Conservation (phyloP, 2,113 vertebrate species). For the Hippotragus niger region DNA sequence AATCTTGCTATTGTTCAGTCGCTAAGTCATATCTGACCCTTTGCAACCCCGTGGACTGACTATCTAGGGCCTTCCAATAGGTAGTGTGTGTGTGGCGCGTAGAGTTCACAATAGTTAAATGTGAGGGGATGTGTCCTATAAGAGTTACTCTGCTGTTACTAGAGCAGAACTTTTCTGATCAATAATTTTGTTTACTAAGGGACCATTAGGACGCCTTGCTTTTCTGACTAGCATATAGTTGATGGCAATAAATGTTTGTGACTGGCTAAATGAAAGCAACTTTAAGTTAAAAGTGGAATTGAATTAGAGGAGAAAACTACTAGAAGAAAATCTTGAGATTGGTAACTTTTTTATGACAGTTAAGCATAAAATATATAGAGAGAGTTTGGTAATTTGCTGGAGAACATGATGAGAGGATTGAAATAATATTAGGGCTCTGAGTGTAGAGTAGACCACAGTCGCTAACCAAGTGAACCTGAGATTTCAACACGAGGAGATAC, state of each 20-base stretch:
- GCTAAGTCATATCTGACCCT: neutral
- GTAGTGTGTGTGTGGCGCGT: neutral
- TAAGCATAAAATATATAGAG: neutral
- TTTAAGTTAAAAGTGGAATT: conserved; percentile 16
- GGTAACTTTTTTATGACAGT: neutral
- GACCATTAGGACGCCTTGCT: neutral
- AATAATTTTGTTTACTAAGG: neutral
- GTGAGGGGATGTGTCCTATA: neutral
- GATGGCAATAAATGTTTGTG: neutral
- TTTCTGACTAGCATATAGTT: neutral
- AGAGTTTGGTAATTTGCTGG: neutral
- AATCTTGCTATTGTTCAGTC: neutral
- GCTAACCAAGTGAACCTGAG: neutral
- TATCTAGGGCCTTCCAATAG: neutral
- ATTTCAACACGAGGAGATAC: neutral
- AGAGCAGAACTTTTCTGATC: neutral
- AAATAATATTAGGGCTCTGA: neutral
- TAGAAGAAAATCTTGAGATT: neutral
- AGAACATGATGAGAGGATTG: neutral
- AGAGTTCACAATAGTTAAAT: neutral
- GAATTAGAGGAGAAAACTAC: neutral
- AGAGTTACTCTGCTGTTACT: neutral
- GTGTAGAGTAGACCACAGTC: neutral
- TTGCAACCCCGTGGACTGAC: neutral
- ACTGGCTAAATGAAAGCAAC: neutral